Evolutionary conservation across 2,113 vertebrate genomes (phyloP), one percentile per base, ranked within the genome.

Genomic region (Pachypanchax playfairii): DNA sequence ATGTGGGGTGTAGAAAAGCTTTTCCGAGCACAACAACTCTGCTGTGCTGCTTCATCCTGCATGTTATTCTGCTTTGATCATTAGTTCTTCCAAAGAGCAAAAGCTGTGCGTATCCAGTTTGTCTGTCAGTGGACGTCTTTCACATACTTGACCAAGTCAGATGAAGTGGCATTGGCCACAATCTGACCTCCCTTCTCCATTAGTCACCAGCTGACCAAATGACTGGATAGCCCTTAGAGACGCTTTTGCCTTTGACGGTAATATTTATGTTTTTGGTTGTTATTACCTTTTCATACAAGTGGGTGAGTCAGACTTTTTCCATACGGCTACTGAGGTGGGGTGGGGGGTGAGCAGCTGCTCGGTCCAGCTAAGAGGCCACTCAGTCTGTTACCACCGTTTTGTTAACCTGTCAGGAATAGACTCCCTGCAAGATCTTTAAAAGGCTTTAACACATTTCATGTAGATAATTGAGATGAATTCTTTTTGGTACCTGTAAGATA

Each of bases 231-330:
- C 38, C 62, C 59, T 68, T 11, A 41, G 80, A 80, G 80, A 84
- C 56, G 26, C 70, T 73, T 74, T 81, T 73, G 65, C 54, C 73
- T 86, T 79, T 62, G 65, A 81, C 36, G 21, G 84, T 85, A 79
- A 85, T 85, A 86, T 87, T 87, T 86, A 80, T 82, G 78, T 55
- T 61, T 88, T 87, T 84, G 63, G 72, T 77, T 20, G 49, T 85
- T 77, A 77, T 84, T 88, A 69, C 48, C 63, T 85, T 85, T 89
- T 87, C 79, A 70, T 61, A 67, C 75, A 82, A 85, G 61, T 53
- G 65, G 29, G 73, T 90, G 90, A 91, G 81, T 91, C 88, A 87
- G 70, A 82, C 47, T 82, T 89, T 86, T 87, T 87, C 87, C 90
- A 79, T 61, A 21, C 46, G 58, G 77, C 87, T 90, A 86, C 86